A percentile compares a stretch with the other conserved stretches of the same genome.
These are phyloP conservation scores for Sprattus sprattus DNA, from an alignment of 2,113 vertebrate genomes.

Conservation along the genomic window DNA sequence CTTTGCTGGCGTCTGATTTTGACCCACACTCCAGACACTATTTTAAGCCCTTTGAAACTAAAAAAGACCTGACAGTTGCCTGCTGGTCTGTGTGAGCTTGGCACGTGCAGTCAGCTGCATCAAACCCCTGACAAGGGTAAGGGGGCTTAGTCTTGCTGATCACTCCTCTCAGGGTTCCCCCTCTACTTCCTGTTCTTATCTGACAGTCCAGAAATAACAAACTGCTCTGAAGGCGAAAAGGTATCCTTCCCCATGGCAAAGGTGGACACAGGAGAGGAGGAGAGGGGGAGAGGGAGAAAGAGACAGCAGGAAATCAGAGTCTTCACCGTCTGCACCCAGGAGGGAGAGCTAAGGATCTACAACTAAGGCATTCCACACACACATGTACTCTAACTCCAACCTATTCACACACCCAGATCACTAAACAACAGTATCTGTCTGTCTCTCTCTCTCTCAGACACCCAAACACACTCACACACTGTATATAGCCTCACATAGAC, in stretches of 20 bases:
- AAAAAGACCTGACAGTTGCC: slow-evolving; percentile 11
- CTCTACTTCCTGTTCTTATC: neutral
- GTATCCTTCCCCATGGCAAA: neutral
- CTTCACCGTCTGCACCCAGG: slow-evolving; percentile 5
- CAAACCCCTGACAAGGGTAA: neutral
- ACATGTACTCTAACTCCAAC: slow-evolving; percentile 12
- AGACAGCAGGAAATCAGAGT: slow-evolving; percentile 17
- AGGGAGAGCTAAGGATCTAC: slow-evolving; percentile 13
- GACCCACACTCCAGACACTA: neutral
- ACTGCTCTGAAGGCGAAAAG: neutral
- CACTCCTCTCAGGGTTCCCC: neutral
- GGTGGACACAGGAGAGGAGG: neutral
- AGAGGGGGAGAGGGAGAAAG: neutral
- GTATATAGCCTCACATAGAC: neutral
- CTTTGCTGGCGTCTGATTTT: neutral
- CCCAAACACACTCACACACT: neutral
- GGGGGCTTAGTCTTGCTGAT: neutral
- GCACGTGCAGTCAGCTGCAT: neutral
- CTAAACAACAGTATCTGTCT: neutral
- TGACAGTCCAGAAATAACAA: neutral
- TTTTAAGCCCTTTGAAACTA: slow-evolving; percentile 9
- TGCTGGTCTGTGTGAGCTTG: neutral
- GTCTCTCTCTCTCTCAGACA: neutral
- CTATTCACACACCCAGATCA: slow-evolving; percentile 10
- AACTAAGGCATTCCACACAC: slow-evolving; percentile 40